These are phyloP conservation scores for Aphelenchoides bicaudatus DNA, from an alignment of 2,888 invertebrate species.

Conservation along the genomic window DNA sequence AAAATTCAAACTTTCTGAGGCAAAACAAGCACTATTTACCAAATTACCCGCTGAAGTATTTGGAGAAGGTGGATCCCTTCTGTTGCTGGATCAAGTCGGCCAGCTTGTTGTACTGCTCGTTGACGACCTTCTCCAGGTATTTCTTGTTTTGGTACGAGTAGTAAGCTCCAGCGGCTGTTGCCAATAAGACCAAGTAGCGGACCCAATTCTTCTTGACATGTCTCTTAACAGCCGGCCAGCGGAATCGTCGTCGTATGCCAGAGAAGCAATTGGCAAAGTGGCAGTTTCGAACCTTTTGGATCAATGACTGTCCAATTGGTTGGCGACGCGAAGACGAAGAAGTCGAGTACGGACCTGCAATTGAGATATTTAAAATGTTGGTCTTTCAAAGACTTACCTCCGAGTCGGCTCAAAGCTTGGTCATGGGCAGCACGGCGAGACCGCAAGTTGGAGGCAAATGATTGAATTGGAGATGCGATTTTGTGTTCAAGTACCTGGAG, in stretches of 20 bases:
- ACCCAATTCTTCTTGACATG: conserved; percentile 10
- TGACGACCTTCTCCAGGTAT: not conserved
- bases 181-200: not conserved
- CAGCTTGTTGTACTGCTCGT: conserved; percentile 14
- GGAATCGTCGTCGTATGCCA: conserved; percentile 5
- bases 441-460: not conserved
- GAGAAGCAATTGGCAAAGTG: not conserved
- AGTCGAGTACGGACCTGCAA: too few species aligned
- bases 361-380: too few species aligned
- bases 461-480: not conserved
- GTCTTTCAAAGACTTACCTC: too few species aligned
- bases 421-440: conserved; percentile 9
- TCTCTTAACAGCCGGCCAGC: not conserved
- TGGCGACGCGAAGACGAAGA: too few species aligned
- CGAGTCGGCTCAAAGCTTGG: not conserved
- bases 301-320: too few species aligned
- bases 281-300: too few species aligned
- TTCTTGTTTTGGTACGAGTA: conserved; percentile 14
- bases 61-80: conserved; percentile 14
- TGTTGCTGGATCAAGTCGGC: conserved; percentile 15
- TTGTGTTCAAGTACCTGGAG: conserved; percentile 7
- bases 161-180: not conserved
- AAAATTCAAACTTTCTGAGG: too few species aligned
- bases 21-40: too few species aligned
- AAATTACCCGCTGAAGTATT: conserved; percentile 12